Base-by-base conservation (phyloP, 2,888 invertebrate genomes). In the Caenorhabditis sp. region DNA sequence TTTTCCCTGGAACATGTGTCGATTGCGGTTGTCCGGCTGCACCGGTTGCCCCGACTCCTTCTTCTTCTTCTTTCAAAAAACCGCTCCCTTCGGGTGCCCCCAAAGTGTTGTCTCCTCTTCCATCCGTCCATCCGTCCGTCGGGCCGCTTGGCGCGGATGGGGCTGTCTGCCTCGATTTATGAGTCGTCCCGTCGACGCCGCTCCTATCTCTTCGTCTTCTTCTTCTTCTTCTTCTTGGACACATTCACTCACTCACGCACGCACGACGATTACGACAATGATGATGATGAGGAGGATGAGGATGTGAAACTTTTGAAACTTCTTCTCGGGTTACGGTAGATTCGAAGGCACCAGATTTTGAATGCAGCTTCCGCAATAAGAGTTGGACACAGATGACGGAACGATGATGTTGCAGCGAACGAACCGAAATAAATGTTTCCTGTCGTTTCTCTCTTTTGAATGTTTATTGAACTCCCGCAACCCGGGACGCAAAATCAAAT, bases 111-210 rank as follows among this genome's bases (percentile, higher is more conserved):
- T 72, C 56, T 64, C 32, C n/a, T n/a, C n/a, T n/a, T n/a, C 51
- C 61, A 50, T 62, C 61, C 62, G 32, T 71, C 71, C 72, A 55
- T 64, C 64, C 64, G 64, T 64, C 72, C 56, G 58, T 72, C 71
- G 55, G n/a, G 72, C 65, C 65, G 65, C 65, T 74, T 74, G 74
- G 74, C 74, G 74, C 74, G 65, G 74, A 74, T 74, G 70, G 70
- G 70, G 61, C 53, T 61, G 61, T 61, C 70, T 70, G 65, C 74
- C 65, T 74, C 74, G 74, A 74, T 74, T 74, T 74, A 67, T 74
- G 74, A 74, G 74, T 65, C 72, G 72, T n/a, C 50, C 72, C 64
- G 51, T 71, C 71, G 62, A 44, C 61, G 70, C 55, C 72, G 56
- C 58, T 60, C 58, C 60, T 58, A 50, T 51, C 60, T 40, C 58